Evolutionary conservation across 2,888 invertebrate species (phyloP).

Genomic region (Operophtera brumata): DNA sequence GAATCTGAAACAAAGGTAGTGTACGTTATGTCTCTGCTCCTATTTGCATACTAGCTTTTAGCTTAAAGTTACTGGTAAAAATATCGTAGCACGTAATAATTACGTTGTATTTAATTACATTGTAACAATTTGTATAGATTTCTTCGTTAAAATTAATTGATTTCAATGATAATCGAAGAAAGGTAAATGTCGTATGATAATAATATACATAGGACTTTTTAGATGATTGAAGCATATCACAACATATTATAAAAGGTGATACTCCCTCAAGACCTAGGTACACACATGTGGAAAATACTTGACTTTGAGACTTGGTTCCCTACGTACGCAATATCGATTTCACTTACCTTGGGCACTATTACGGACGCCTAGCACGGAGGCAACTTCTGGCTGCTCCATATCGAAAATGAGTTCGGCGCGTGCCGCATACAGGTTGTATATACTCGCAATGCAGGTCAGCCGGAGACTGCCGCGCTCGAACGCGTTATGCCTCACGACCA

Average conservation of each 20-base stretch:
- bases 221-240: too few species aligned
- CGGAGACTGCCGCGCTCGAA: slow-evolving; percentile 84
- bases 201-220: too few species aligned
- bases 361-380: slow-evolving; percentile 86
- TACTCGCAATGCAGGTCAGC: slow-evolving; percentile 83
- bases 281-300: background rate
- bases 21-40: slow-evolving; percentile 9
- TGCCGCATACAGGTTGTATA: slow-evolving; percentile 84
- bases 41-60: slow-evolving; percentile 23
- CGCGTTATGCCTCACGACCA: slow-evolving; percentile 82
- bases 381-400: slow-evolving; percentile 87
- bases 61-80: slow-evolving; percentile 20
- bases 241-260: too few species aligned
- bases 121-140: background rate
- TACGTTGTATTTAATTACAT: slow-evolving; percentile 7
- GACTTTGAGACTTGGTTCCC: background rate
- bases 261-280: background rate
- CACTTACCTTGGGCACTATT: slow-evolving; percentile 81
- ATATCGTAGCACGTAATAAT: slow-evolving; percentile 3
- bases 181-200: too few species aligned
- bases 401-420: slow-evolving; percentile 83
- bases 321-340: slow-evolving; percentile 40
- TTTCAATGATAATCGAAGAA: background rate
- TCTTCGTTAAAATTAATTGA: background rate
- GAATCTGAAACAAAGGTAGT: slow-evolving; percentile 61